These are phyloP conservation scores for Zootermopsis nevadensis DNA, from an alignment of 2,888 invertebrate genomes.

Conservation along the genomic window DNA sequence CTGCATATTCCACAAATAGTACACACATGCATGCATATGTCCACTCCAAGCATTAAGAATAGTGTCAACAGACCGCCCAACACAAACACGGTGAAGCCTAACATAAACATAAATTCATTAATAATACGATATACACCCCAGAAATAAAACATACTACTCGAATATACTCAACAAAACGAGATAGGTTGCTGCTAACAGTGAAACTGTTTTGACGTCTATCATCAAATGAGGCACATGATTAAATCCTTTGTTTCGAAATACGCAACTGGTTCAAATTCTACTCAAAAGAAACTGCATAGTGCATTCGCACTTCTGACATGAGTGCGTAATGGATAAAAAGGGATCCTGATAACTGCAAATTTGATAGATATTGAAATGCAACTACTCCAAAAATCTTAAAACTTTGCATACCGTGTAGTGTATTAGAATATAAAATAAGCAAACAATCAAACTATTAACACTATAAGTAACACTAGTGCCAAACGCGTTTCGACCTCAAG, in stretches of 20 bases:
- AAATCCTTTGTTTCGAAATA: not conserved
- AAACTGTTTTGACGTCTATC: slow-evolving; percentile 15
- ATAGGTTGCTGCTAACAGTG: not conserved
- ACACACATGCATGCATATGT: slow-evolving; percentile 26
- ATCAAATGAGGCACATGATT: not conserved
- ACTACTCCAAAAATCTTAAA: no score
- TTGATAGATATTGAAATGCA: no score
- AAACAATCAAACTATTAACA: no score
- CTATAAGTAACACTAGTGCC: no score
- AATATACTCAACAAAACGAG: not conserved
- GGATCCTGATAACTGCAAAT: no score
- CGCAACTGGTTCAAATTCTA: no score
- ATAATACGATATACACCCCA: slow-evolving; percentile 30
- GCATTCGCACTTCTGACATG: no score
- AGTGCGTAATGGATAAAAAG: no score
- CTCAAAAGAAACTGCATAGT: no score
- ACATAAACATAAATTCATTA: slow-evolving; percentile 36
- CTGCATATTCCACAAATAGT: slow-evolving; percentile 5
- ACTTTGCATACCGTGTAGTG: no score
- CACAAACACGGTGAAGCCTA: slow-evolving; percentile 25
- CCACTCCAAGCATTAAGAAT: slow-evolving; percentile 34
- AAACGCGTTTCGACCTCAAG: no score
- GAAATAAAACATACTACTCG: not conserved
- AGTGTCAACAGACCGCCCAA: slow-evolving; percentile 33
- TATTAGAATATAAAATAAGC: no score